Evolutionary conservation across 92 coral and sea anemone species (phyloP).

Genomic region (Paramuricea clavata): DNA sequence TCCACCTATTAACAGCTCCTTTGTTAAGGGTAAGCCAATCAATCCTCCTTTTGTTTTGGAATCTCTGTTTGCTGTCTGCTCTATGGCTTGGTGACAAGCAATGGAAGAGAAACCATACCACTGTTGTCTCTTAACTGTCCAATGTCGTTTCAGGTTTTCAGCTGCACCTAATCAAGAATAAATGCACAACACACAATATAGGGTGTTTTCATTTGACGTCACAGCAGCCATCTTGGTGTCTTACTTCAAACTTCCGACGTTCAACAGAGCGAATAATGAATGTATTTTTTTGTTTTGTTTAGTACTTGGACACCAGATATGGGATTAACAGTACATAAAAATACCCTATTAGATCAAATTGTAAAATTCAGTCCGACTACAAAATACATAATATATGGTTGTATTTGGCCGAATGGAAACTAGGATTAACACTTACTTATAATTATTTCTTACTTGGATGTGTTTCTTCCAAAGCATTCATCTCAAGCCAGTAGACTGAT

Average conservation of each 20-base stretch:
- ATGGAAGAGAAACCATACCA: conserved; percentile 32
- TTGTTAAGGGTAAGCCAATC: conserved; percentile 23
- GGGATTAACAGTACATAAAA: too few species aligned
- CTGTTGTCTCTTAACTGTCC: conserved; percentile 27
- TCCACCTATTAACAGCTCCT: conserved; percentile 41
- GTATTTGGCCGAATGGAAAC: too few species aligned
- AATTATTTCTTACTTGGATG: conserved; percentile 11
- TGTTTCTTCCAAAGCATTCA: conserved; percentile 28
- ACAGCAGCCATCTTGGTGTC: too few species aligned
- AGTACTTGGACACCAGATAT: too few species aligned
- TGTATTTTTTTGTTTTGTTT: not conserved
- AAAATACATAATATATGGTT: too few species aligned
- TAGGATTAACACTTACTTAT: not conserved
- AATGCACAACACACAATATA: not conserved
- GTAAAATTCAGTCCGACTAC: too few species aligned
- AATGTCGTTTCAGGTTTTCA: conserved; percentile 13
- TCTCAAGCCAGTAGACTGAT: conserved; percentile 23
- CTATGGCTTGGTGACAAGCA: conserved; percentile 32
- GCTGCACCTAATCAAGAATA: conserved; percentile 22
- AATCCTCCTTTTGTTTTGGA: conserved; percentile 38
- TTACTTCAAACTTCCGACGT: too few species aligned
- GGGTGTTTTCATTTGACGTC: not conserved
- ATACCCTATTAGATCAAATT: too few species aligned
- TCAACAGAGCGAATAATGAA: not conserved
- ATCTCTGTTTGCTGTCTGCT: conserved; percentile 25